Evolutionary conservation across 1,140 invertebrate species (phyloP), one percentile per base, ranked within the genome.

Genomic region (Apis florea): DNA sequence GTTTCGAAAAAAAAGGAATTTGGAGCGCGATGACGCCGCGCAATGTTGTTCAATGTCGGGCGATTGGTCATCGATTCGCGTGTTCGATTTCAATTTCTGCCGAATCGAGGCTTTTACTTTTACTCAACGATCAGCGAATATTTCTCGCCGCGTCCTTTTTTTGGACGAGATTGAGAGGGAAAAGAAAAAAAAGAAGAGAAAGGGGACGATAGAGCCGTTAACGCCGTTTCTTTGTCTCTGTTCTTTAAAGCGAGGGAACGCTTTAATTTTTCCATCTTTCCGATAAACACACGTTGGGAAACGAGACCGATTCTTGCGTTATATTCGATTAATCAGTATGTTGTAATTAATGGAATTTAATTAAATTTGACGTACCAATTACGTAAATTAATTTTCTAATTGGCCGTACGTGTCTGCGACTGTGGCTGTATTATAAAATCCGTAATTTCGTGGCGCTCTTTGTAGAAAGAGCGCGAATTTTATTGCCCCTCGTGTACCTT

Each of bases 321-420:
- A n/a, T n/a, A 74, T 81, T 75, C 68, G 63, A 81, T 75, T 58
- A 75, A 81, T 81, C 63, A 66, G 40, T 59, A 21, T 10, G 61
- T 17, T 21, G 79, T 75, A 81, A 81, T 81, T 81, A 81, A 58
- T 68, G 63, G 53, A 81, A 75, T 81, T 81, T 74, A 73, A 81
- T 81, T 81, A 75, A 81, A 67, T 47, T 67, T n/a, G 63, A 64
- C 21, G 51, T 49, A 58, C 19, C 79, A 75, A 75, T 81, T 75
- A 75, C 71, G 40, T 21, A 24, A 75, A 81, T 81, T 75, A 81
- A 81, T 81, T 73, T 81, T 81, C 71, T 81, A 81, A 81, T 75
- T 81, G 79, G 40, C 54, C 79, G 63, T 67, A 51, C 71, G 53
- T 54, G 75, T 13, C 40, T n/a, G 47, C 11, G n/a, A 53, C 21